Evolutionary conservation across 2,888 invertebrate genomes (phyloP).

Genomic region (Stegana nigrithorax): DNA sequence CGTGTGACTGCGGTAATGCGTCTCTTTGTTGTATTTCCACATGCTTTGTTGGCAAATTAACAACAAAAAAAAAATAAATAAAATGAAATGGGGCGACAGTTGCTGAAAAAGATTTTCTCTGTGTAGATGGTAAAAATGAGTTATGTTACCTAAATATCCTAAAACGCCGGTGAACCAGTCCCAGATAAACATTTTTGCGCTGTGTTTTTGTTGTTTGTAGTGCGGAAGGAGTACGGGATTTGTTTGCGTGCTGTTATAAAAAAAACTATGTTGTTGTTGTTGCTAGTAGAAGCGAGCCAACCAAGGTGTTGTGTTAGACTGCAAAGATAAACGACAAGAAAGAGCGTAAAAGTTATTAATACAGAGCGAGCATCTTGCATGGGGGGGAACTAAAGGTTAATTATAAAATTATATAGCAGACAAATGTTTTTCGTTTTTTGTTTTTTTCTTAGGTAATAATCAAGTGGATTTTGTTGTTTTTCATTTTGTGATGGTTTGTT

Average conservation of each 20-base stretch:
- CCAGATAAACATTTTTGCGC: conserved; percentile 86
- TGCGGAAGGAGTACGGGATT: conserved; percentile 35
- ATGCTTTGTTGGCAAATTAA: conserved; percentile 63
- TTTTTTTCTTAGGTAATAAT: background rate
- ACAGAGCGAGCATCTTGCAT: background rate
- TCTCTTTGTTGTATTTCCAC: conserved; percentile 25
- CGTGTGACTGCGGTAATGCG: conserved; percentile 19
- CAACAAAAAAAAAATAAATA: conserved; percentile 52
- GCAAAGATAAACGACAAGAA: conserved; percentile 7
- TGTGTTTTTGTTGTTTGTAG: conserved; percentile 38
- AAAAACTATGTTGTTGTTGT: no score
- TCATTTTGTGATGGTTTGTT: conserved; percentile 27
- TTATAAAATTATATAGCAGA: conserved; percentile 15
- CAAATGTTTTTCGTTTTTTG: conserved; percentile 22
- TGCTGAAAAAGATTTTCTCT: no score
- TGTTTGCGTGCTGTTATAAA: conserved; percentile 17
- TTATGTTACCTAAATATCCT: conserved; percentile 93
- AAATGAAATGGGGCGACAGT: conserved; percentile 23
- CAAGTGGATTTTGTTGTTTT: no score
- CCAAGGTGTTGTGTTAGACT: conserved; percentile 39
- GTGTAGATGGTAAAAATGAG: no score
- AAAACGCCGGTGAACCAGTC: conserved; percentile 96
- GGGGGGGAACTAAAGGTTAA: background rate
- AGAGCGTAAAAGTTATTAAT: background rate
- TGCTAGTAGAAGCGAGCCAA: conserved; percentile 40